Evolutionary conservation across 2,888 invertebrate species (phyloP), one percentile per base, ranked within the genome.

Genomic region (Chrysolina oricalcia): DNA sequence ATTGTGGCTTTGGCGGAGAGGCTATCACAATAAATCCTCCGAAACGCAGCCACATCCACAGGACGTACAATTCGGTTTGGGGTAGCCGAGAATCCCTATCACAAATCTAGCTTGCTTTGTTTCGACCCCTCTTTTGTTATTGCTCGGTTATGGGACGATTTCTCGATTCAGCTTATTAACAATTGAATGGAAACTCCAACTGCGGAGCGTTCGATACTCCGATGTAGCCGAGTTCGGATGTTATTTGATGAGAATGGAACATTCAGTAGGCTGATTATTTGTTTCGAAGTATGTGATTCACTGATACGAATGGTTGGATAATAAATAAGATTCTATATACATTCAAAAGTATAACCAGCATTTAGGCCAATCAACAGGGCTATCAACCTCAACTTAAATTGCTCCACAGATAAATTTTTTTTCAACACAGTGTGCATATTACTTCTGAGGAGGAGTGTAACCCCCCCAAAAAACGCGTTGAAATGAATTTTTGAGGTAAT

Each of bases 21-120:
- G 86, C 86, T 86, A 87, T 87, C 87, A 87, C 86, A 84, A 86
- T 87, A 87, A 87, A 87, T 86, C 86, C 85, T 81, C 81, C 81
- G 82, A 83, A 86, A 86, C 85, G 85, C 86, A 85, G 83, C 85
- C 86, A 84, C 86, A 85, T 86, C 85, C 84, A 86, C 77, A 79
- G 81, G 86, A 85, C 85, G 83, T 83, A 85, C 85, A 85, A 85
- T 86, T 85, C 83, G 84, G 85, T 85, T 85, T 84, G 83, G 74
- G 84, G 82, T 82, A 84, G 84, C 83, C 85, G 74, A 83, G 82
- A 82, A 80, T 82, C 82, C 83, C 80, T 83, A 85, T 84, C 85
- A 80, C 85, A 84, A 86, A 86, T 85, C 85, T 83, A 81, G 81
- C 78, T 82, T 78, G 80, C 82, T 81, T 79, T 80, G 77, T 79